Evolutionary conservation across 2,797 vertebrate genomes (phyloP).

Genomic region (Myotis daubentonii): DNA sequence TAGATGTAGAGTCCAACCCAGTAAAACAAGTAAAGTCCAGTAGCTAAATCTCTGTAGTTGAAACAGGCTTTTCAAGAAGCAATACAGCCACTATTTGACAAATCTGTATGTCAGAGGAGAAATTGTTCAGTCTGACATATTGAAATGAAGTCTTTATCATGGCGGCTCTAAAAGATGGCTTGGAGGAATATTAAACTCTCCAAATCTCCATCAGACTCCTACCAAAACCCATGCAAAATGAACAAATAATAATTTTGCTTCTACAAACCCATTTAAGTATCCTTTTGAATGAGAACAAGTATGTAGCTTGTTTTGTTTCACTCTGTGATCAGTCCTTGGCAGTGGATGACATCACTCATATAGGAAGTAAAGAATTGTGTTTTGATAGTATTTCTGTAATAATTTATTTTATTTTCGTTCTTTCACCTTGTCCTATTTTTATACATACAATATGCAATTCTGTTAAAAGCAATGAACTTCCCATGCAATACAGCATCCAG

Average conservation of each 20-base stretch:
- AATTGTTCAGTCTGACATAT: neutral
- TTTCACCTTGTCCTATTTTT: slow-evolving; percentile 21
- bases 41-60: slow-evolving; percentile 43
- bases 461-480: slow-evolving; percentile 6
- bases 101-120: neutral
- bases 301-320: slow-evolving; percentile 44
- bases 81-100: neutral
- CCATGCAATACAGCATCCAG: neutral
- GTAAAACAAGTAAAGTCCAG: slow-evolving; percentile 56
- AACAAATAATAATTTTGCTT: slow-evolving; percentile 33
- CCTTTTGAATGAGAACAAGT: slow-evolving; percentile 11
- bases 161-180: neutral
- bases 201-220: neutral
- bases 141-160: slow-evolving; percentile 38
- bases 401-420: slow-evolving; percentile 37
- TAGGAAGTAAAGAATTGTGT: slow-evolving; percentile 29
- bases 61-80: slow-evolving; percentile 61
- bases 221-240: neutral
- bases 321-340: slow-evolving; percentile 7
- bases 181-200: neutral
- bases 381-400: slow-evolving; percentile 47
- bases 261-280: neutral
- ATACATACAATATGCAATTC: neutral
- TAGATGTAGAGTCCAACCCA: slow-evolving; percentile 49
- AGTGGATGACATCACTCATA: slow-evolving; percentile 12